Evolutionary conservation across 1,140 invertebrate species (phyloP).

Genomic region (Sycophaga agraensis): DNA sequence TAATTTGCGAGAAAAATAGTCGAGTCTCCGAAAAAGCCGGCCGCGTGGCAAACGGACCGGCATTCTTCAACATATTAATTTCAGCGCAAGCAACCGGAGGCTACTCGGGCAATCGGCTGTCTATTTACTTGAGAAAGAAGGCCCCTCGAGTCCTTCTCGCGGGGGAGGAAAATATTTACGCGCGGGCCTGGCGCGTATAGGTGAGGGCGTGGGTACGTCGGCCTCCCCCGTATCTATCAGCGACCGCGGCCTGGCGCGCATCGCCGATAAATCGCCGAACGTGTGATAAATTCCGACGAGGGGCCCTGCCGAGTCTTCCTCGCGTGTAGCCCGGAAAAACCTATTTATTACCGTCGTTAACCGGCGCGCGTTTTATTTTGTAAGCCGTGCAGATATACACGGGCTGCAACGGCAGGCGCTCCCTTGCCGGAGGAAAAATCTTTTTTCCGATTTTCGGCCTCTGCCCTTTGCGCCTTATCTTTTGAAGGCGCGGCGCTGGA

Average conservation of each 20-base stretch:
- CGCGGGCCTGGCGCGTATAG: no score
- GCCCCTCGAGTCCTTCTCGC: no score
- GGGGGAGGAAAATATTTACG: slow-evolving; percentile 15
- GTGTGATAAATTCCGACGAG: slow-evolving; percentile 28
- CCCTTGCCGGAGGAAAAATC: neutral
- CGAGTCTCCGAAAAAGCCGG: no score
- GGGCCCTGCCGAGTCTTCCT: neutral
- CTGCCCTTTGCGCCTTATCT: neutral
- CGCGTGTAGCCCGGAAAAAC: slow-evolving; percentile 7
- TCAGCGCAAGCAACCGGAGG: no score
- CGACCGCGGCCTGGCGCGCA: neutral
- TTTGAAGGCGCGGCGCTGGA: no score
- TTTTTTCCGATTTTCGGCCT: neutral
- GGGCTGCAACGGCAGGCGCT: neutral
- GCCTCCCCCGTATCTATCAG: slow-evolving; percentile 13
- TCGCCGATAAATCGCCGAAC: slow-evolving; percentile 21
- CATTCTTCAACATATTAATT: no score
- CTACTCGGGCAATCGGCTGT: no score
- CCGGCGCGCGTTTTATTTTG: slow-evolving; percentile 22
- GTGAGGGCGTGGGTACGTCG: neutral
- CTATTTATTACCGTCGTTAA: slow-evolving; percentile 27
- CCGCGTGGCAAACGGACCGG: no score
- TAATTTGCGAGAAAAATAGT: no score
- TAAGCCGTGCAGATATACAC: slow-evolving; percentile 11
- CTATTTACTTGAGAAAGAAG: no score